Evolutionary conservation across 2,888 invertebrate genomes (phyloP).

Genomic region (Drosophila lutescens): DNA sequence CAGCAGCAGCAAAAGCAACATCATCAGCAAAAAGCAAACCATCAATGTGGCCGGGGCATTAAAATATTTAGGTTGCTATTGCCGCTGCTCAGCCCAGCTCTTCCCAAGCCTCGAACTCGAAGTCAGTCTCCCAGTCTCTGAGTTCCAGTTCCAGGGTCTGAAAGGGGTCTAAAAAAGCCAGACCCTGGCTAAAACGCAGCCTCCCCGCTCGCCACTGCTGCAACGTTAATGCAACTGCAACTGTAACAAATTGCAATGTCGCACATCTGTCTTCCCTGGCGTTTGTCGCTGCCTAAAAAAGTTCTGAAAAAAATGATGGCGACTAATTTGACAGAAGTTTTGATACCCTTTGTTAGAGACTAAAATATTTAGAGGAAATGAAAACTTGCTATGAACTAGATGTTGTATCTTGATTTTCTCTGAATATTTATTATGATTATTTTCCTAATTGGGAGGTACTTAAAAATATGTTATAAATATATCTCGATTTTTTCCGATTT

Average conservation of each 20-base stretch:
- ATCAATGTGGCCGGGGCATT: conserved; percentile 76
- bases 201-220: conserved; percentile 32
- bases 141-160: conserved; percentile 17
- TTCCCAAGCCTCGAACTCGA: conserved; percentile 56
- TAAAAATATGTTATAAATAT: too few species aligned
- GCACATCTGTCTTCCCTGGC: conserved; percentile 76
- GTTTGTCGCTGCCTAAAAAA: conserved; percentile 60
- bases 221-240: conserved; percentile 77
- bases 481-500: too few species aligned
- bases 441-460: too few species aligned
- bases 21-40: conserved; percentile 71
- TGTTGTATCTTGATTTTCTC: too few species aligned
- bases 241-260: conserved; percentile 78
- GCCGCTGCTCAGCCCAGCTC: conserved; percentile 37
- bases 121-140: conserved; percentile 1
- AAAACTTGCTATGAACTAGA: too few species aligned
- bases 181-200: conserved; percentile 43
- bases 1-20: conserved; percentile 32
- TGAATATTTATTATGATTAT: too few species aligned
- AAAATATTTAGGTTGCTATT: conserved; percentile 74
- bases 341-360: neutral
- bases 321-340: neutral
- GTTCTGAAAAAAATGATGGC: conserved; percentile 42
- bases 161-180: conserved; percentile 19
- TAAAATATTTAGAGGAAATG: too few species aligned